Conservation (phyloP, 2,888 invertebrate genomes). For the Acleris literana region DNA sequence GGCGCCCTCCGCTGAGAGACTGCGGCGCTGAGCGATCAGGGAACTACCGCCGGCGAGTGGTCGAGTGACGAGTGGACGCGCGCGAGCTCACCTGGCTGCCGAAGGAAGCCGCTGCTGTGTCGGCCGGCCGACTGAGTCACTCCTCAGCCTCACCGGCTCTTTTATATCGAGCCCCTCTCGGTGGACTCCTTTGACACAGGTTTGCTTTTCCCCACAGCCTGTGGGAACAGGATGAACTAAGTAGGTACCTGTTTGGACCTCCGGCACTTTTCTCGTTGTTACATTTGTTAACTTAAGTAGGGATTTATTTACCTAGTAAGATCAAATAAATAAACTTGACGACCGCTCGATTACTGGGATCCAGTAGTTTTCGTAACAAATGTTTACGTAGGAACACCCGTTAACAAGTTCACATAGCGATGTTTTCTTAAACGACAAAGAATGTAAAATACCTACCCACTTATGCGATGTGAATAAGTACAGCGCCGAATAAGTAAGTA, state of each 20-base stretch:
- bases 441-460: constrained; percentile 20
- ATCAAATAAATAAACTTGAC: background rate
- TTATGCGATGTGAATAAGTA: background rate
- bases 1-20: constrained; percentile 46
- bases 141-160: constrained; percentile 64
- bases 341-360: background rate
- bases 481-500: background rate
- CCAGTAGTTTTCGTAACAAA: background rate
- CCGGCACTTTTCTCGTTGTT: too few species aligned
- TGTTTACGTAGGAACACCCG: background rate
- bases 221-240: constrained; percentile 37
- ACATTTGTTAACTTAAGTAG: too few species aligned
- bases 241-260: too few species aligned
- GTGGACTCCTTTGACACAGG: constrained; percentile 37
- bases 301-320: too few species aligned
- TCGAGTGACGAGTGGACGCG: constrained; percentile 10
- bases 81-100: constrained; percentile 53
- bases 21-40: constrained; percentile 42
- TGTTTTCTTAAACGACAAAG: constrained; percentile 11
- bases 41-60: constrained; percentile 28
- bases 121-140: constrained; percentile 72
- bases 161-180: constrained; percentile 73
- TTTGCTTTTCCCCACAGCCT: constrained; percentile 59
- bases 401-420: constrained; percentile 4
- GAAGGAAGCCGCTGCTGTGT: constrained; percentile 53